Percentiles rank a stretch among this genome's conserved stretches.
Evolutionary conservation across 2,888 invertebrate genomes (phyloP).

Genomic region (Leucophora obtusa): DNA sequence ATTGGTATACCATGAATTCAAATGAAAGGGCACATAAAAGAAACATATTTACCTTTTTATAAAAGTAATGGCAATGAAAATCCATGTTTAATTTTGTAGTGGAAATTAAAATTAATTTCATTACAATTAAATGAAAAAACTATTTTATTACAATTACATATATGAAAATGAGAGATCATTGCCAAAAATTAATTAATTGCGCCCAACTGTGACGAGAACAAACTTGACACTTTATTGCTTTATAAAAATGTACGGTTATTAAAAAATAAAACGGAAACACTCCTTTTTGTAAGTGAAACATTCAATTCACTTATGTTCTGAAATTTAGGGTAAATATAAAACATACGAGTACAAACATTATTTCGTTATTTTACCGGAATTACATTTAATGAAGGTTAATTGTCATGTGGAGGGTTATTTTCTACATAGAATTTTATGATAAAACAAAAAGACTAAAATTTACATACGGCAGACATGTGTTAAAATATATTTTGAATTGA

Average conservation of each 20-base stretch:
- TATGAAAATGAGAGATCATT: no score
- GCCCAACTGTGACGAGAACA: no score
- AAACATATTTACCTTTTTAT: no score
- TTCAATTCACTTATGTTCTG: conserved; percentile 9
- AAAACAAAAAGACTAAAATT: not conserved
- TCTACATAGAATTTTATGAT: not conserved
- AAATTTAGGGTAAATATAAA: conserved; percentile 21
- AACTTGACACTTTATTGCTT: conserved; percentile 15
- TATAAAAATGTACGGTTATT: conserved; percentile 26
- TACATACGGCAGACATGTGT: conserved; percentile 19
- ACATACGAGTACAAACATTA: not conserved
- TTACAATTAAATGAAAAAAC: no score
- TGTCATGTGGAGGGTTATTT: conserved; percentile 31
- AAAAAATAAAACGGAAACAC: conserved; percentile 32
- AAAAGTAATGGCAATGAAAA: no score
- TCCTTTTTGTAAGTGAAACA: conserved; percentile 30
- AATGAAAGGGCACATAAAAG: no score
- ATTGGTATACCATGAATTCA: no score
- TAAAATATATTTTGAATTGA: no score
- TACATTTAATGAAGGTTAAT: conserved; percentile 44
- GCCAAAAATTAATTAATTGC: no score
- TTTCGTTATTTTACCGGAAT: conserved; percentile 14
- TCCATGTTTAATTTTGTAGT: no score
- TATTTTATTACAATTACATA: no score
- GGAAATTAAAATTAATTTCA: no score